These are phyloP conservation scores for Paguma larvata DNA, from an alignment of 2,797 vertebrate genomes.

Conservation along the genomic window DNA sequence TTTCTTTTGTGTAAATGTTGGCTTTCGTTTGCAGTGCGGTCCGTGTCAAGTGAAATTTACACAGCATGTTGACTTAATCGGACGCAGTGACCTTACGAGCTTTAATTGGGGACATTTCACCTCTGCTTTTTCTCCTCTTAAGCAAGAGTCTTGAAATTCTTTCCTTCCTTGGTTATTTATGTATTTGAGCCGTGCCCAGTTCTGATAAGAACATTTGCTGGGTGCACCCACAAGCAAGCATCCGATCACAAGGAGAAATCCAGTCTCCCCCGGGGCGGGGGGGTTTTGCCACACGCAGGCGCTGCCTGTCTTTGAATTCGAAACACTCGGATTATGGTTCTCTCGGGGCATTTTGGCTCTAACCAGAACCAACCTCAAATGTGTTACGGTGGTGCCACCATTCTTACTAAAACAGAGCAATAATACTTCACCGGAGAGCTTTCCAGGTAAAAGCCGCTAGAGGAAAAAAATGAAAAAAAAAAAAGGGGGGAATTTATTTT, in stretches of 20 bases:
- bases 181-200: neutral
- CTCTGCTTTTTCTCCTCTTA: neutral
- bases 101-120: neutral
- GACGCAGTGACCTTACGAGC: neutral
- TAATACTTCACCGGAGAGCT: neutral
- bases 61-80: neutral
- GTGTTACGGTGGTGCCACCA: neutral
- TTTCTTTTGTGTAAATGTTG: neutral
- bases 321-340: rapidly evolving
- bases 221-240: neutral
- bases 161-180: neutral
- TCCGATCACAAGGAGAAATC: neutral
- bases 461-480: neutral
- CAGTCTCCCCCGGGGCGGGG: rapidly evolving
- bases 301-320: rapidly evolving
- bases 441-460: neutral
- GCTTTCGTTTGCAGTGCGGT: neutral
- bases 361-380: neutral
- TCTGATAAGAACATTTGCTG: neutral
- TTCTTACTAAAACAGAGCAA: neutral
- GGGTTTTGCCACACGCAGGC: rapidly evolving
- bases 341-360: neutral
- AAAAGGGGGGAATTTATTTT: neutral
- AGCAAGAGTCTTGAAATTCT: neutral
- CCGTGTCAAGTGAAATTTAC: neutral